These are phyloP conservation scores for Valencia hispanica DNA, from an alignment of 2,797 vertebrate genomes.

Conservation along the genomic window DNA sequence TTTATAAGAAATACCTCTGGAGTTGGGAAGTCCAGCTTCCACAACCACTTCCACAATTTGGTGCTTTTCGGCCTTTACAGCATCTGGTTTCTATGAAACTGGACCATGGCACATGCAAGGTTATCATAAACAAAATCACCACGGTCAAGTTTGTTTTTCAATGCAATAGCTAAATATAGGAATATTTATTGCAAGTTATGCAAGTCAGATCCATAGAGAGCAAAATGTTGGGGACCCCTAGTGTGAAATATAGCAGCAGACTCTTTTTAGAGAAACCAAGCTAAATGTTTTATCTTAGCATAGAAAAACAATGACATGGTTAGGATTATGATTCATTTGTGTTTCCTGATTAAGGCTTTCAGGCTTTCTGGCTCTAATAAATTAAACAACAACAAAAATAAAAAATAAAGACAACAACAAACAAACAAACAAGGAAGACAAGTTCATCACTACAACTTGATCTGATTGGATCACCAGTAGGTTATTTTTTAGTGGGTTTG, in stretches of 20 bases:
- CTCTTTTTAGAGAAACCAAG: no score
- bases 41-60: neutral
- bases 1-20: constrained; percentile 39
- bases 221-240: no score
- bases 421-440: neutral
- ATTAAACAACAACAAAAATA: no score
- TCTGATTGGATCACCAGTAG: neutral
- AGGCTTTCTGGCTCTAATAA: no score
- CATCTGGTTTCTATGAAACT: constrained; percentile 3
- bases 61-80: neutral
- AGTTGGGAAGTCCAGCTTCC: constrained; percentile 33
- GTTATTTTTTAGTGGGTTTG: neutral
- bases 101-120: neutral
- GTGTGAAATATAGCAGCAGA: no score
- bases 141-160: neutral
- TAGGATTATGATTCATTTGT: neutral
- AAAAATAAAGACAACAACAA: no score
- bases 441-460: neutral
- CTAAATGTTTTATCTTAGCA: no score
- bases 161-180: neutral
- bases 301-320: no score
- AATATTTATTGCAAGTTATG: no score
- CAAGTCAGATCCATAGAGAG: no score
- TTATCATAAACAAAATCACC: neutral
- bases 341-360: neutral